These are phyloP conservation scores for Poliocrania exsul DNA, from an alignment of 2,797 vertebrate genomes.

Conservation along the genomic window DNA sequence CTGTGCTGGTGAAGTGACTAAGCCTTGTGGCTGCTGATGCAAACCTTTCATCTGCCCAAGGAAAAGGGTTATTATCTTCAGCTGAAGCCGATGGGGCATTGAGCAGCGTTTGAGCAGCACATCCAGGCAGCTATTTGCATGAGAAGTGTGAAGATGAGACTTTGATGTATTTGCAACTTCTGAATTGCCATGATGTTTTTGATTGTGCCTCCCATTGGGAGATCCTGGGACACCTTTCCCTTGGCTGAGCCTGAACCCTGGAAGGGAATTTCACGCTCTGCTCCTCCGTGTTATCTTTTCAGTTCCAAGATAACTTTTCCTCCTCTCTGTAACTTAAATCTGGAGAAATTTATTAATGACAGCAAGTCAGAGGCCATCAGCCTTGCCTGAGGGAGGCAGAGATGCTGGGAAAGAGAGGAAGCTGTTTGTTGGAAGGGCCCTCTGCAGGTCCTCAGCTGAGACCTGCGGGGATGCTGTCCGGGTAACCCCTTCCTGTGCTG, in stretches of 20 bases:
- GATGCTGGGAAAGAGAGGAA: not conserved
- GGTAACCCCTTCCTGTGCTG: not conserved
- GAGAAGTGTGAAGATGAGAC: constrained; percentile 34
- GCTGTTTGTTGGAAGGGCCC: not conserved
- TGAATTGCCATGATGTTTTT: not conserved
- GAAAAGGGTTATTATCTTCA: constrained; percentile 35
- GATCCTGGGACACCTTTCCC: not conserved
- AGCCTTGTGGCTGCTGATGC: not conserved
- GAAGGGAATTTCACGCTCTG: not conserved
- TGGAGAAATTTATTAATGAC: not conserved
- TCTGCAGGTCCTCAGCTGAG: not conserved
- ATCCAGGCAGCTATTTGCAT: constrained; percentile 50
- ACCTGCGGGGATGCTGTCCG: not conserved
- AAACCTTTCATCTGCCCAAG: constrained; percentile 50
- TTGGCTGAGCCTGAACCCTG: not conserved
- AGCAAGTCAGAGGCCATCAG: not conserved
- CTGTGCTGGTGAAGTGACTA: constrained; percentile 1
- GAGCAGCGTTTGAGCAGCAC: constrained; percentile 26
- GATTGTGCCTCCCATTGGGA: not conserved
- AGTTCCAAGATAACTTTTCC: not conserved
- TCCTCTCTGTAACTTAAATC: not conserved
- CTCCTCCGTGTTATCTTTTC: not conserved
- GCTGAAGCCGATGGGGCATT: constrained; percentile 2
- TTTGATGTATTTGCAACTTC: constrained; percentile 27
- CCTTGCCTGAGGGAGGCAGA: not conserved